Evolutionary conservation across 2,888 invertebrate species (phyloP).

Genomic region (Papilio protenor): DNA sequence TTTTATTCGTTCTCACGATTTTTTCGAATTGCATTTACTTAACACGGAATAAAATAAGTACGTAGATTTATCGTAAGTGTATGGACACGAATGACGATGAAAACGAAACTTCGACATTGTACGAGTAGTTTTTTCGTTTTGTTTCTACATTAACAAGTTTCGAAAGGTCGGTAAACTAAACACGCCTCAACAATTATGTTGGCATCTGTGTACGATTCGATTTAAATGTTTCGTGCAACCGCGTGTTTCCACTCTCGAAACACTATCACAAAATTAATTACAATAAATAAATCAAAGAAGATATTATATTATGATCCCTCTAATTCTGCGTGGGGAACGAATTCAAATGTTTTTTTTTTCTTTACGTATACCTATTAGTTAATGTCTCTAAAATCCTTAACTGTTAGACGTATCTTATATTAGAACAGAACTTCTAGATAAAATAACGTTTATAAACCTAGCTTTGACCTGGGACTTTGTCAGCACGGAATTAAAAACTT

Average conservation of each 20-base stretch:
- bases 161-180: conserved; percentile 11
- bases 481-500: too few relatives aligned
- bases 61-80: background rate
- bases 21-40: background rate
- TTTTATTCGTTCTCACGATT: conserved; percentile 22
- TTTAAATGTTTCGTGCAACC: background rate
- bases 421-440: too few relatives aligned
- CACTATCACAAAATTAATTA: background rate
- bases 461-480: too few relatives aligned
- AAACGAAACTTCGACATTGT: background rate
- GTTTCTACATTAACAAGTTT: conserved; percentile 8
- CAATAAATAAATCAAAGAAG: background rate
- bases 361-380: too few relatives aligned
- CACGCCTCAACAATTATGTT: background rate
- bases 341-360: too few relatives aligned
- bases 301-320: background rate
- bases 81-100: background rate
- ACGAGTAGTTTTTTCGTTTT: conserved; percentile 1
- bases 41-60: background rate
- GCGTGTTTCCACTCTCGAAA: too few relatives aligned
- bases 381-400: too few relatives aligned
- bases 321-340: background rate
- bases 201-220: background rate
- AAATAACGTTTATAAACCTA: too few relatives aligned
- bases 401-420: too few relatives aligned